Conservation (phyloP, 2,888 invertebrate genomes). For the Halictus ligatus region DNA sequence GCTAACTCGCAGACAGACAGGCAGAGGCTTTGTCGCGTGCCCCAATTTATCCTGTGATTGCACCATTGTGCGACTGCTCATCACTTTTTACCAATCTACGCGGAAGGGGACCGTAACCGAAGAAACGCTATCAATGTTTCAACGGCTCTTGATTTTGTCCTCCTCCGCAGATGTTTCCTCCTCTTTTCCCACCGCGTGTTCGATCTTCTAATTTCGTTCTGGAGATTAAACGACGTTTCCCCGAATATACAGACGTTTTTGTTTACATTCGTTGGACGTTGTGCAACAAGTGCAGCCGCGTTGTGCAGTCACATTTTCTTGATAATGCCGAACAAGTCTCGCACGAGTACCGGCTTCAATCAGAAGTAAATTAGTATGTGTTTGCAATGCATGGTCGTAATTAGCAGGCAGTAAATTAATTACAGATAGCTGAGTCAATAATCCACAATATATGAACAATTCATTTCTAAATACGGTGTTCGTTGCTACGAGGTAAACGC, state of each 20-base stretch:
- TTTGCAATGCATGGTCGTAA: background rate
- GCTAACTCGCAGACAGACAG: conserved; percentile 33
- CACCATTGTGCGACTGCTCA: conserved; percentile 37
- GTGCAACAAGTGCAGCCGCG: background rate
- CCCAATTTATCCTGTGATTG: conserved; percentile 54
- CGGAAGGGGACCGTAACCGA: background rate
- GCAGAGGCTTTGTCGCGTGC: conserved; percentile 27
- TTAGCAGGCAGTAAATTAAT: background rate
- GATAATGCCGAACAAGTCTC: conserved; percentile 2
- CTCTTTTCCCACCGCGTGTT: background rate
- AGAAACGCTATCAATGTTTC: conserved; percentile 27
- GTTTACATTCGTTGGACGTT: background rate
- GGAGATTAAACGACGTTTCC: background rate
- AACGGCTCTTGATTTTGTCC: background rate
- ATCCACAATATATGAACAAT: background rate
- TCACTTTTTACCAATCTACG: conserved; percentile 3
- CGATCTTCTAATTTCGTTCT: background rate
- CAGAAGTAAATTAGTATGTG: background rate
- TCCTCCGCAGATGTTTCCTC: background rate
- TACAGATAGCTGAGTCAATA: background rate
- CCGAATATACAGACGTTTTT: background rate
- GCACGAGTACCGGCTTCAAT: background rate
- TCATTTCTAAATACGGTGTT: background rate
- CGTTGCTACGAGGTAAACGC: background rate
- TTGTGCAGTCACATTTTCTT: background rate